Evolutionary conservation across 2,113 vertebrate species (phyloP).

Genomic region (Leucoraja erinaceus): DNA sequence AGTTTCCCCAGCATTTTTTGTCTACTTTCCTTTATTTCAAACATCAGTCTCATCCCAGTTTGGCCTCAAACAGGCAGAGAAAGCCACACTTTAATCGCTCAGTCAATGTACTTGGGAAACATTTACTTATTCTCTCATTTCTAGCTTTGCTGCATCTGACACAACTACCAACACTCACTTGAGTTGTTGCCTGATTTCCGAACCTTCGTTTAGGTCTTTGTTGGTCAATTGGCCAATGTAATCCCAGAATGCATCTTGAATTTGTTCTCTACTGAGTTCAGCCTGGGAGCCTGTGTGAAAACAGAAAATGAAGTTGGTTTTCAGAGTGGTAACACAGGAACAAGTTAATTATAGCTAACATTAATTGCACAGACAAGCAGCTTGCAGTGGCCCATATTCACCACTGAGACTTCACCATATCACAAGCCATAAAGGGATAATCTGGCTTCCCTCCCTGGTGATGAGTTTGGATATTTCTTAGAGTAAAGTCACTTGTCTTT

Average conservation of each 20-base stretch:
- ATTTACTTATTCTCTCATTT: neutral
- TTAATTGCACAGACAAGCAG: neutral
- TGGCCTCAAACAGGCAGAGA: neutral
- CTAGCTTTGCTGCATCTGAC: neutral
- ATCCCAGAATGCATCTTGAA: slow-evolving; percentile 53
- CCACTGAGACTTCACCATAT: neutral
- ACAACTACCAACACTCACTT: slow-evolving; percentile 13
- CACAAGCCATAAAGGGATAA: neutral
- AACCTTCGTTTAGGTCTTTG: slow-evolving; percentile 58
- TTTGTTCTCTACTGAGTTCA: slow-evolving; percentile 48
- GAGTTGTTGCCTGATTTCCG: slow-evolving; percentile 57
- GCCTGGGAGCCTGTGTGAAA: slow-evolving; percentile 48
- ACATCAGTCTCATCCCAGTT: neutral
- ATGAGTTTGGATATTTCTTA: neutral
- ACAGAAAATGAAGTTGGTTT: no score
- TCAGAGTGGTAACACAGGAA: neutral
- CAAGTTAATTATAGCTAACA: neutral
- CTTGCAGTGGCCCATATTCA: neutral
- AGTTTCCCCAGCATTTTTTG: no score
- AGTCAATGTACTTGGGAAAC: no score
- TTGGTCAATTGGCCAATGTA: slow-evolving; percentile 62
- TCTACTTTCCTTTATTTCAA: neutral
- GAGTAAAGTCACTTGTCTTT: neutral
- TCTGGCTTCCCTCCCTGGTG: neutral
- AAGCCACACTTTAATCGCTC: neutral